phyloP scores from a whole-genome alignment of 1,140 invertebrate genomes.

The Zaprionus tsacasi region DNA sequence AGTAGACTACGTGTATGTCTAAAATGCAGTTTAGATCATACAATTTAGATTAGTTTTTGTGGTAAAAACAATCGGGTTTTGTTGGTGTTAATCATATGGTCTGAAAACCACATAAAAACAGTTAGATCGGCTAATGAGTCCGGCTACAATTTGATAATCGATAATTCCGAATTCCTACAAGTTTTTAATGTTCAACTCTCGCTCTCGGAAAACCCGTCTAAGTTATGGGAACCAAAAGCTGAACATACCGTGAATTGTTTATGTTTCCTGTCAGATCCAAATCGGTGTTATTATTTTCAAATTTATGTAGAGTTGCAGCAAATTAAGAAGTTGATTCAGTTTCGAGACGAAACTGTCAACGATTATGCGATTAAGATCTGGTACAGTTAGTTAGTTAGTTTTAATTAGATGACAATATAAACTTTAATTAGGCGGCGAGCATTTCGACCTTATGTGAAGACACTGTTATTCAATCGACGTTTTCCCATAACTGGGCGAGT shows the following conservation, averaged over 20 bases:
- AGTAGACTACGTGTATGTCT: background rate
- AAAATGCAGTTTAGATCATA: background rate
- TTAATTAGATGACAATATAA: background rate
- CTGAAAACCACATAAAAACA: background rate
- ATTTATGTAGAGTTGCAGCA: background rate
- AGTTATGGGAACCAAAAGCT: background rate
- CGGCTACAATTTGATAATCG: background rate
- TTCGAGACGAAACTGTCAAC: background rate
- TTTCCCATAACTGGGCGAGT: background rate
- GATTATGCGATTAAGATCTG: background rate
- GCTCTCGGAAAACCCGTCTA: background rate
- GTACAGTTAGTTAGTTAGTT: background rate
- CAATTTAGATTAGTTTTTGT: background rate
- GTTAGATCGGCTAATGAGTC: background rate
- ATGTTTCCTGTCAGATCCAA: background rate
- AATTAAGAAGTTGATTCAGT: background rate
- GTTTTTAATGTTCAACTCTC: background rate
- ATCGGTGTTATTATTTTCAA: background rate
- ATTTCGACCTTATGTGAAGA: slow-evolving; percentile 4
- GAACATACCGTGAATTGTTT: background rate
- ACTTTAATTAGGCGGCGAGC: background rate
- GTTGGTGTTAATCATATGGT: background rate
- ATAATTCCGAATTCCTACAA: slow-evolving; percentile 3
- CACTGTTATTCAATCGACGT: background rate
- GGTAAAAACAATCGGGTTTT: background rate